Conservation (phyloP, 1,140 invertebrate genomes). For the Saccostrea echinata region DNA sequence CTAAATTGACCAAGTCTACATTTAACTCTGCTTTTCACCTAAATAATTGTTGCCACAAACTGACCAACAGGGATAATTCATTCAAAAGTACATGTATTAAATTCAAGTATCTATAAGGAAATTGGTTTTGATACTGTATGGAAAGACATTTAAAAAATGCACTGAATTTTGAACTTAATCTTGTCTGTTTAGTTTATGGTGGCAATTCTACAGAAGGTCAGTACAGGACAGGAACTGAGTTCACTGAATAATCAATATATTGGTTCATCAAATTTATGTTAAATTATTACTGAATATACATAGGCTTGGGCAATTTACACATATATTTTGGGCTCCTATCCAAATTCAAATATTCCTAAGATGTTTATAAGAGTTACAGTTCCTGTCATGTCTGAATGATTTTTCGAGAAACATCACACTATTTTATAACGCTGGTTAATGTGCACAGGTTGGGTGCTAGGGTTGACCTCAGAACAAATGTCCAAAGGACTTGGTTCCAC, state of each 20-base stretch:
- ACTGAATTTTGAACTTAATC: too few species aligned
- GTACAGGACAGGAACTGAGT: not conserved
- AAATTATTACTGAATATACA: too few species aligned
- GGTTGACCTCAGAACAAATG: constrained; percentile 74
- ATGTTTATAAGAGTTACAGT: not conserved
- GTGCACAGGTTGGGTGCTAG: constrained; percentile 75
- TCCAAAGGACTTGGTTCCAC: constrained; percentile 68
- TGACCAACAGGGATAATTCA: too few species aligned
- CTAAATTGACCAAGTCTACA: not conserved
- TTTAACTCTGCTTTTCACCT: not conserved
- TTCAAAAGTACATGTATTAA: too few species aligned
- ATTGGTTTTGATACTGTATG: too few species aligned
- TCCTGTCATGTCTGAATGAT: not conserved
- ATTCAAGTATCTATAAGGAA: too few species aligned
- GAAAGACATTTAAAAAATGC: too few species aligned
- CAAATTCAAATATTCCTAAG: too few species aligned
- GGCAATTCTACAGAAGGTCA: not conserved
- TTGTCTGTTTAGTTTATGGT: too few species aligned
- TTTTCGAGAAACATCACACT: not conserved
- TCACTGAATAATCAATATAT: not conserved
- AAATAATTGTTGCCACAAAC: not conserved
- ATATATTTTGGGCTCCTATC: too few species aligned
- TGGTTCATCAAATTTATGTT: too few species aligned
- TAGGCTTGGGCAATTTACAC: too few species aligned
- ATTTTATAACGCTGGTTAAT: constrained; percentile 13